These are phyloP conservation scores for Propsilocerus akamusi DNA, from an alignment of 1,140 invertebrate species.

Conservation along the genomic window DNA sequence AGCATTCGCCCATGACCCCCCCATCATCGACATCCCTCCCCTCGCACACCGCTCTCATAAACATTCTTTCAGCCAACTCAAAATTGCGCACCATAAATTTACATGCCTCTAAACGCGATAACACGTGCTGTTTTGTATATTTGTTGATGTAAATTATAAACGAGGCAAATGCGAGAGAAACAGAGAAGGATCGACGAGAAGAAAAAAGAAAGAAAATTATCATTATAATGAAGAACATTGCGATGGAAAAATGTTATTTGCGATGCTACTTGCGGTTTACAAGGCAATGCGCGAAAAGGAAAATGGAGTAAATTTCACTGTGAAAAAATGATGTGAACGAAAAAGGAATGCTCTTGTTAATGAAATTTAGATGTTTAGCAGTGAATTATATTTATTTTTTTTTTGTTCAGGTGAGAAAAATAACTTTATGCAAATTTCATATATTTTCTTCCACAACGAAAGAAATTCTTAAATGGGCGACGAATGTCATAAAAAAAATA, in stretches of 20 bases:
- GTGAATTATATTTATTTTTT: not conserved
- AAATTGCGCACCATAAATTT: slow-evolving; percentile 2
- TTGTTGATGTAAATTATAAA: slow-evolving; percentile 3
- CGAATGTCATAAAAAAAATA: slow-evolving; percentile 2
- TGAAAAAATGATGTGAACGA: not conserved
- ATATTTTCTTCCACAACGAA: not conserved
- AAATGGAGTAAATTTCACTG: not conserved
- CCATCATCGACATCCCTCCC: too few species aligned
- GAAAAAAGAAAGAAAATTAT: not conserved
- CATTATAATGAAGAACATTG: slow-evolving; percentile 3
- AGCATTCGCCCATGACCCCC: too few species aligned
- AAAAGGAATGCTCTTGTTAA: not conserved
- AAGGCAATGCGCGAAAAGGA: not conserved
- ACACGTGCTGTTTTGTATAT: slow-evolving; percentile 1
- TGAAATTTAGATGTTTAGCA: not conserved
- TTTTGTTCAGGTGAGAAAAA: slow-evolving; percentile 2
- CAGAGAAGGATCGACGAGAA: not conserved
- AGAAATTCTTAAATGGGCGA: slow-evolving; percentile 1
- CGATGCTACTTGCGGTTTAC: not conserved
- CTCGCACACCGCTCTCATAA: too few species aligned
- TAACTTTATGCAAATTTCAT: slow-evolving; percentile 1
- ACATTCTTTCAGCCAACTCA: too few species aligned
- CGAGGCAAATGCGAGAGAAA: not conserved
- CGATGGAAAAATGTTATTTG: not conserved
- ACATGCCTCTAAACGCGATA: not conserved